Base-by-base conservation (phyloP, 2,888 invertebrate genomes). In the Heteromyza rotundicornis region DNA sequence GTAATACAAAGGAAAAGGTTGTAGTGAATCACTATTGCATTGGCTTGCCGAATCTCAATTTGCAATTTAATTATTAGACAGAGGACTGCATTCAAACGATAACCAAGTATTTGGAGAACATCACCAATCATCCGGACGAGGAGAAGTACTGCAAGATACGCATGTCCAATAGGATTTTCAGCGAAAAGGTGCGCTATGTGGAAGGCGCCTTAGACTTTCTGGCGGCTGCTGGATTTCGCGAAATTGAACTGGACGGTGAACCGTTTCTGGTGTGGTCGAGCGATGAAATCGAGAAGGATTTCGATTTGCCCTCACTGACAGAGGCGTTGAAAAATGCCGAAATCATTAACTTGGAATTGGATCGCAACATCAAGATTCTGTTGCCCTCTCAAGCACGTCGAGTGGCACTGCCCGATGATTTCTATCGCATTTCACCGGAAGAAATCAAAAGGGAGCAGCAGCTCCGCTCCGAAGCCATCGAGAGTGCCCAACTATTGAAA, bases 71-170 rank as follows among this genome's bases (percentile, higher is more conserved):
- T 82, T 85, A 63, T 77, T 90, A 90, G 77, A 87, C 95, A 14
- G 89, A 89, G 51, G 86, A 87, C 1, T 95, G 97, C 77, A 88
- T 96, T 12, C 93, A 95, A 69, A 95, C 93, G 2, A 80, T 98
- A 12, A 88, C 89, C 73, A 95, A 94, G 81, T 96, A 96, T 84
- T 83, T 98, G 70, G 93, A 95, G 75, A 98, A 98, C 79, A 91
- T 98, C 47, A 86, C 94, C 2, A 88, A 89, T 50, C 87, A 94
- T 82, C 96, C 96, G 0, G 87, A 87, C 1, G 95, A 96, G 75
- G 90, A 92, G 63, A 98, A 98, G 79, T 98, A 89, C 82, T 90
- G 91, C 73, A 94, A 92, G 84, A 96, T 98, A 59, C 86, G 96
- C 68, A 88, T 92, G 86, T 88, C 89, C 2, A 98, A 97, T 52